Evolutionary conservation across 2,797 vertebrate species (phyloP).

Genomic region (Poliocrania exsul): DNA sequence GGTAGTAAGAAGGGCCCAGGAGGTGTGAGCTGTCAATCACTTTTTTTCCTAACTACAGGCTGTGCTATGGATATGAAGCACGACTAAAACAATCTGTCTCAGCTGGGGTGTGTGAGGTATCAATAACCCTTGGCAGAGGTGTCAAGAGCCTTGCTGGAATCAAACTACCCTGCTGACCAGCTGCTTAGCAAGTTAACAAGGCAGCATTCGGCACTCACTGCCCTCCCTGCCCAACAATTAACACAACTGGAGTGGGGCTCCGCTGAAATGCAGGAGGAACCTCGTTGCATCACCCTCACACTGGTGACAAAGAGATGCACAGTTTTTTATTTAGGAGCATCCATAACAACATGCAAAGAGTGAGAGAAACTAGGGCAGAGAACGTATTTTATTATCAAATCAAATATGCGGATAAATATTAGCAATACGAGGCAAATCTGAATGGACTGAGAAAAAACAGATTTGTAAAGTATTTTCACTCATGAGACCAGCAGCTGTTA

Average conservation of each 20-base stretch:
- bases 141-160: constrained; percentile 82
- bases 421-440: background rate
- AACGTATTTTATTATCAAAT: background rate
- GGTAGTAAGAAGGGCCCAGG: constrained; percentile 85
- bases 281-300: background rate
- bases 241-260: constrained; percentile 76
- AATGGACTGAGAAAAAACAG: background rate
- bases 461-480: background rate
- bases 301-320: constrained; percentile 31
- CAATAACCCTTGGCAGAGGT: constrained; percentile 84
- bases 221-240: constrained; percentile 74
- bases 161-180: constrained; percentile 83
- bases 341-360: background rate
- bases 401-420: background rate
- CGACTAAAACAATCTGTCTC: constrained; percentile 83
- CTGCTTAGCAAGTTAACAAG: constrained; percentile 84
- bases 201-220: constrained; percentile 61
- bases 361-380: background rate
- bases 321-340: constrained; percentile 35
- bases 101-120: constrained; percentile 82
- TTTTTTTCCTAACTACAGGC: constrained; percentile 79
- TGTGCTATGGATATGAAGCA: constrained; percentile 80
- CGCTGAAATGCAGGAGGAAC: constrained; percentile 50
- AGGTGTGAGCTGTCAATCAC: constrained; percentile 86
- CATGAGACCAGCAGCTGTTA: background rate